Conservation (phyloP, 2,888 invertebrate species). For the Salticus scenicus region DNA sequence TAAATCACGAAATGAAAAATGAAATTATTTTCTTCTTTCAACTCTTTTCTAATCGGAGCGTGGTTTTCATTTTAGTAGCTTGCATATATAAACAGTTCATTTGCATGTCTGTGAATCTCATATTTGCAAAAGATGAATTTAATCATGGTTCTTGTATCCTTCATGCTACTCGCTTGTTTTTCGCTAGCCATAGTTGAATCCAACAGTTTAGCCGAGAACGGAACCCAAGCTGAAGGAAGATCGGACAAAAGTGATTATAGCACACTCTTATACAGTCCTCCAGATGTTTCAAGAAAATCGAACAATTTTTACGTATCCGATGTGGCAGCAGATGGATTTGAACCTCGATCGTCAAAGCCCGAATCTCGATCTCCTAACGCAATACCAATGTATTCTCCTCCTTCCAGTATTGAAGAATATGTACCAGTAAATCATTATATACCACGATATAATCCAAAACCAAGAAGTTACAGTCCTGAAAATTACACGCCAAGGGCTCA, state of each 20-base stretch:
- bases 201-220: background rate
- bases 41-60: constrained; percentile 50
- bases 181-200: background rate
- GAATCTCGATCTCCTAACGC: background rate
- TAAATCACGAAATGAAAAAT: constrained; percentile 50
- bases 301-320: background rate
- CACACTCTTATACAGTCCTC: constrained; percentile 31
- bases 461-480: constrained; percentile 17
- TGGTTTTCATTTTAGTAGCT: constrained; percentile 13
- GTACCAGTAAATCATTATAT: constrained; percentile 2
- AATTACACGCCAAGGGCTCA: constrained; percentile 20
- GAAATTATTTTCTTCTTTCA: constrained; percentile 39
- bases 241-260: constrained; percentile 28
- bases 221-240: constrained; percentile 12
- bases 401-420: constrained; percentile 11
- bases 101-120: background rate
- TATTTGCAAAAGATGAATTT: background rate
- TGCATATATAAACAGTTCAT: background rate
- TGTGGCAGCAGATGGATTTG: background rate
- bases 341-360: background rate
- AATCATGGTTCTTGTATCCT: background rate
- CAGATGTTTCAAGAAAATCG: constrained; percentile 33
- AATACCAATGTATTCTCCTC: background rate
- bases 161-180: background rate
- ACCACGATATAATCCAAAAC: background rate